These are phyloP conservation scores for Peromyscus californicus DNA, from an alignment of 2,113 vertebrate genomes.

Conservation along the genomic window DNA sequence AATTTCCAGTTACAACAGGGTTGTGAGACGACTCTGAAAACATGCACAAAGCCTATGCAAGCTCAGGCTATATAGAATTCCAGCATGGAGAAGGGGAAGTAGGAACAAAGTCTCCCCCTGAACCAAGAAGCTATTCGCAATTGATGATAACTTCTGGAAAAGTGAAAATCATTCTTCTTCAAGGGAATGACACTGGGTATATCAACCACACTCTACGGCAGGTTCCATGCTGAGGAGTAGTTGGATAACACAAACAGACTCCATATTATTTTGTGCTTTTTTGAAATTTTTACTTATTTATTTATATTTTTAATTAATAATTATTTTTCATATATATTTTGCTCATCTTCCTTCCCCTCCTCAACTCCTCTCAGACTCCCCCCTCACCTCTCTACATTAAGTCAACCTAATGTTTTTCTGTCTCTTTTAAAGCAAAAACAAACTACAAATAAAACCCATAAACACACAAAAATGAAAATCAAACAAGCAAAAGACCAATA, in stretches of 20 bases:
- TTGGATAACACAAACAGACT: neutral
- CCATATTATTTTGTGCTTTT: neutral
- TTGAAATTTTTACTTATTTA: neutral
- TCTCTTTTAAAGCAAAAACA: neutral
- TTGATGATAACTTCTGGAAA: too few relatives aligned
- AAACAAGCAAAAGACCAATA: neutral
- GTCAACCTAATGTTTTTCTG: neutral
- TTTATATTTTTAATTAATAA: neutral
- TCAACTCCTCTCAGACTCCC: neutral
- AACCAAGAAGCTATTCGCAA: neutral
- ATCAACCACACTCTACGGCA: neutral
- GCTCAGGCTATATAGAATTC: neutral
- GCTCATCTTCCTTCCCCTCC: neutral
- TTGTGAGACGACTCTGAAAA: too few relatives aligned
- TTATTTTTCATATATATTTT: neutral
- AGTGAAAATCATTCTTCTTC: neutral
- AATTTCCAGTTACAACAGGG: neutral
- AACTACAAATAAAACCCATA: neutral
- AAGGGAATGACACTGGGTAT: neutral
- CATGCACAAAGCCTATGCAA: neutral
- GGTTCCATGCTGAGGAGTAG: neutral
- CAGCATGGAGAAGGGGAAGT: neutral
- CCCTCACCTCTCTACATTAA: neutral
- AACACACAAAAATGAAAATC: neutral
- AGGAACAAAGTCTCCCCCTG: too few relatives aligned